phyloP scores from a whole-genome alignment of 2,113 vertebrate genomes.

The Willisornis vidua region DNA sequence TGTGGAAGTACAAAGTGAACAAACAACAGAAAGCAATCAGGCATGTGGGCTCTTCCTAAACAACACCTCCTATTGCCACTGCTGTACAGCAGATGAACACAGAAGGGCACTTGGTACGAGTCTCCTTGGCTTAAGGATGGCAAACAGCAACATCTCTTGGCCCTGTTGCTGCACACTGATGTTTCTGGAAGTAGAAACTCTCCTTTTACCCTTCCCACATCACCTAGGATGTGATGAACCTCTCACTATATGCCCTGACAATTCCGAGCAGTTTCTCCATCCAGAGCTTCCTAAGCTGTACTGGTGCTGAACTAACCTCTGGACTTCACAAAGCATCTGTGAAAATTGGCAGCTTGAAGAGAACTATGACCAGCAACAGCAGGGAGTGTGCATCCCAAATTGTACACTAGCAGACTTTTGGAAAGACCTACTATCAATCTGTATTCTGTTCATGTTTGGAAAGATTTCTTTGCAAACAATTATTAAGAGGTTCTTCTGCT shows the following conservation, averaged over 20 bases:
- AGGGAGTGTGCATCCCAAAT: background rate
- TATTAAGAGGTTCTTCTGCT: background rate
- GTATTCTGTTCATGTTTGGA: background rate
- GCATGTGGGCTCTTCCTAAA: background rate
- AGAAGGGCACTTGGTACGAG: rapidly evolving
- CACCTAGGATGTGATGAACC: background rate
- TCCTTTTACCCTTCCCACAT: background rate
- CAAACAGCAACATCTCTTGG: background rate
- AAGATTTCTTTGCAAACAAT: conserved; percentile 11
- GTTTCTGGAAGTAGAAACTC: background rate
- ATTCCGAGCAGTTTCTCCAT: background rate
- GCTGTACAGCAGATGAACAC: background rate
- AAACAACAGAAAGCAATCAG: background rate
- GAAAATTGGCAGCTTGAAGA: conserved; percentile 40
- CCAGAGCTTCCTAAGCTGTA: background rate
- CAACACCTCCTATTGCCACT: background rate
- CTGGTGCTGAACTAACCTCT: background rate
- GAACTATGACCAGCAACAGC: background rate
- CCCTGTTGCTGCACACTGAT: rapidly evolving
- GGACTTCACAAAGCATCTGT: conserved; percentile 9
- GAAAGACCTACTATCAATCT: background rate
- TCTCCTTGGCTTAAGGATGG: background rate
- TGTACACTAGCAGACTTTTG: background rate
- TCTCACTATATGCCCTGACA: background rate
- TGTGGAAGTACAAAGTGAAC: background rate